Conservation (phyloP, 2,113 vertebrate genomes). For the Mesembrinibis cayennensis region DNA sequence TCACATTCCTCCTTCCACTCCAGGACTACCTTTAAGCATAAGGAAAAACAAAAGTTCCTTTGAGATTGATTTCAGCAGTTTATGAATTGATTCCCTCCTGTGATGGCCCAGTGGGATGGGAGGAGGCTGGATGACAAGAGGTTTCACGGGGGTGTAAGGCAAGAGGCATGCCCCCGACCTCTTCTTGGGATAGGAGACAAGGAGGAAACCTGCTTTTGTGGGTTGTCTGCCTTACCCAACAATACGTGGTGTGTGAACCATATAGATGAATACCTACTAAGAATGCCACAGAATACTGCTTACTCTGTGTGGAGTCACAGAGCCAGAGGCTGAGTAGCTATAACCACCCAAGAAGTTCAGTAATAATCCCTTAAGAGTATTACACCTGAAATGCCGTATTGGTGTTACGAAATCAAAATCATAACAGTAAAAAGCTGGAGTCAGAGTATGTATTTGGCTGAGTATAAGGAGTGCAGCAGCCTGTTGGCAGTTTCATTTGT, state of each 20-base stretch:
- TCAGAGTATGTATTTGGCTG: not conserved
- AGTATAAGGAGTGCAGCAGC: not conserved
- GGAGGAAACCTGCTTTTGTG: not conserved
- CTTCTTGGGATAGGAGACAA: not conserved
- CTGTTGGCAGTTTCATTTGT: conserved; percentile 14
- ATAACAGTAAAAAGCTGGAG: not conserved
- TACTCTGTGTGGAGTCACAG: not conserved
- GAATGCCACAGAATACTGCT: fast-evolving
- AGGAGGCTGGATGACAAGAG: not conserved
- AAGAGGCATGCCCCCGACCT: not conserved
- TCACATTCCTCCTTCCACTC: not conserved
- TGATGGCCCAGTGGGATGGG: not conserved
- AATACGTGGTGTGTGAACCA: not conserved
- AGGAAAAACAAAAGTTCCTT: not conserved
- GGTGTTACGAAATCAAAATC: conserved; percentile 11
- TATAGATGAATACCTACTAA: not conserved
- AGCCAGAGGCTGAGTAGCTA: not conserved
- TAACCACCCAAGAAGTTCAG: not conserved
- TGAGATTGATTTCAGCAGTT: not conserved
- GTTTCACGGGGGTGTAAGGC: not conserved
- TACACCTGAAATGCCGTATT: not conserved
- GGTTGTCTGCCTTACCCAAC: not conserved
- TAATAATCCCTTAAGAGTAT: not conserved
- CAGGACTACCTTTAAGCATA: not conserved
- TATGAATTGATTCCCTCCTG: not conserved